These are phyloP conservation scores for Phodopus roborovskii DNA, from an alignment of 2,113 vertebrate genomes.

Conservation along the genomic window DNA sequence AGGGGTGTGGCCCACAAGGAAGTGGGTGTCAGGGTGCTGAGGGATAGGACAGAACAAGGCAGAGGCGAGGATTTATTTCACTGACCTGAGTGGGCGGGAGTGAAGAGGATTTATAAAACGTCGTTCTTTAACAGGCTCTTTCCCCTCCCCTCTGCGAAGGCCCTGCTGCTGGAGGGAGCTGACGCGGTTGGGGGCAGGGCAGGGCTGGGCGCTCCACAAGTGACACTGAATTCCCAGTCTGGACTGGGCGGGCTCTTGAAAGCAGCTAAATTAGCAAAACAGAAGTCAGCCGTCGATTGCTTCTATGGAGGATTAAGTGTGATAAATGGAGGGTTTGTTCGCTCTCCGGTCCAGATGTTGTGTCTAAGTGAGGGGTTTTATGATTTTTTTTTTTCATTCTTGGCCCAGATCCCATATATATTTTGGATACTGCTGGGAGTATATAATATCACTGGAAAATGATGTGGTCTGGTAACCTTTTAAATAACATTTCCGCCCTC, in stretches of 20 bases:
- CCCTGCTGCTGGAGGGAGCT: neutral
- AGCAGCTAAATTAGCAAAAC: conserved; percentile 93
- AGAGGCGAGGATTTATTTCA: conserved; percentile 28
- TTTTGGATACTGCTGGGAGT: conserved; percentile 99
- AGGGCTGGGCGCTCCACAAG: conserved; percentile 79
- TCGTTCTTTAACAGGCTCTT: conserved; percentile 62
- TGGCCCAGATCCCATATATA: conserved; percentile 97
- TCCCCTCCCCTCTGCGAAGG: neutral
- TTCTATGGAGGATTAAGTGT: conserved; percentile 95
- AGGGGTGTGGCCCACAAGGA: conserved; percentile 28
- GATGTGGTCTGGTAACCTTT: conserved; percentile 99
- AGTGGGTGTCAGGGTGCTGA: conserved; percentile 52
- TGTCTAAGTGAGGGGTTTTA: conserved; percentile 89
- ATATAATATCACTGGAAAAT: conserved; percentile 99
- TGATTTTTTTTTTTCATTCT: conserved; percentile 92
- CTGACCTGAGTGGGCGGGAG: conserved; percentile 38
- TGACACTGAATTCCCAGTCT: conserved; percentile 87
- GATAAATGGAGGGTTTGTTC: conserved; percentile 99
- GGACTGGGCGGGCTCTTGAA: conserved; percentile 87
- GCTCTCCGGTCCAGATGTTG: conserved; percentile 99
- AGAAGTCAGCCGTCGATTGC: conserved; percentile 95
- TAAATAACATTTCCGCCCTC: conserved; percentile 99
- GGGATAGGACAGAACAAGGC: conserved; percentile 41
- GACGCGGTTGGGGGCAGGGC: neutral
- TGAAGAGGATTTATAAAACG: conserved; percentile 77